Conservation (phyloP, 2,888 invertebrate genomes). For the Tigriopus californicus region DNA sequence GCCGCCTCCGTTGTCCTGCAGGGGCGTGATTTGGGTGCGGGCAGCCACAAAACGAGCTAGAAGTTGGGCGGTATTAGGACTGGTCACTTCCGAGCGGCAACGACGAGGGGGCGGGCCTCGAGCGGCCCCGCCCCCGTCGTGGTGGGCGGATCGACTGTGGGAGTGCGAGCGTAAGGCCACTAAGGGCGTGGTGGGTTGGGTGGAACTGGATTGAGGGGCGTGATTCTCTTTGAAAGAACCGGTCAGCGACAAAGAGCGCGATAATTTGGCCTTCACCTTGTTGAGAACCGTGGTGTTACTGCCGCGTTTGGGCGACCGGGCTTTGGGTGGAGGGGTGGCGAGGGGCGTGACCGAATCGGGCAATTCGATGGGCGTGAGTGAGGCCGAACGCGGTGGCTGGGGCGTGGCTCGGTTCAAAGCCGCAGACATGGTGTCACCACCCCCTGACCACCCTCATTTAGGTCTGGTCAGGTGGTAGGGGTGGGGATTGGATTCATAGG, state of each 20-base stretch:
- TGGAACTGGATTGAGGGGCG: too few relatives aligned
- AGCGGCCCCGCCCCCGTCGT: too few relatives aligned
- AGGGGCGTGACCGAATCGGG: slow-evolving; percentile 17
- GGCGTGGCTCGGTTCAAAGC: too few relatives aligned
- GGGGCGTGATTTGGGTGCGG: not conserved
- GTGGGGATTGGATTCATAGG: too few relatives aligned
- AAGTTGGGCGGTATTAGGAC: slow-evolving; percentile 23
- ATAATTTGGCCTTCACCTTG: slow-evolving; percentile 35
- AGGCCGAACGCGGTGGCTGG: not conserved
- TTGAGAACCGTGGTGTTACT: slow-evolving; percentile 31
- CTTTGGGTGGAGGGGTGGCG: slow-evolving; percentile 4
- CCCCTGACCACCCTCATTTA: too few relatives aligned
- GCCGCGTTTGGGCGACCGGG: slow-evolving; percentile 32
- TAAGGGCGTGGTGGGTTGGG: too few relatives aligned
- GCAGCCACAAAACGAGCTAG: not conserved
- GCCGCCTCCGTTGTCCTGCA: not conserved
- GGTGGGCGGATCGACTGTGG: too few relatives aligned
- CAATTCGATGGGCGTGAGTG: not conserved
- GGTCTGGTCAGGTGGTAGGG: too few relatives aligned
- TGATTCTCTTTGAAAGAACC: too few relatives aligned
- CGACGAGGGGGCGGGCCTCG: slow-evolving; percentile 26
- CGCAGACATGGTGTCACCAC: too few relatives aligned
- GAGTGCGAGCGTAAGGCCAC: too few relatives aligned
- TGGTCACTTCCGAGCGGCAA: slow-evolving; percentile 32
- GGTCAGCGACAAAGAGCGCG: slow-evolving; percentile 37